These are phyloP conservation scores for Probosciger aterrimus DNA, from an alignment of 2,113 vertebrate genomes.

Conservation along the genomic window DNA sequence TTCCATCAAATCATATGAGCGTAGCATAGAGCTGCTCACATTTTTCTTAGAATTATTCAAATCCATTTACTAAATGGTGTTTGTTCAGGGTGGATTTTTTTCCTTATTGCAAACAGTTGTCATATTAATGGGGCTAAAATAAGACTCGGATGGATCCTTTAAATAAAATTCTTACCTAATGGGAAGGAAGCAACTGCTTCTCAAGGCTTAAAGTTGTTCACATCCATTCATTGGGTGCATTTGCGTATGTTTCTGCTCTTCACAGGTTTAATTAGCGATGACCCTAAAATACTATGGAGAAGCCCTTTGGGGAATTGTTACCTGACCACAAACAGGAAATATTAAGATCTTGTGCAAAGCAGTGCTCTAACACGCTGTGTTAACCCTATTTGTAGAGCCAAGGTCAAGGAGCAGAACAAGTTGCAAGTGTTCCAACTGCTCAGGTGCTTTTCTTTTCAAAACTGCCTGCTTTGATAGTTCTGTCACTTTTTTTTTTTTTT, in stretches of 20 bases:
- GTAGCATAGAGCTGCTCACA: neutral
- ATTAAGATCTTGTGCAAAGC: neutral
- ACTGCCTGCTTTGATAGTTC: neutral
- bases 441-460: neutral
- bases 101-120: neutral
- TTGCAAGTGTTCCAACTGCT: too few species aligned
- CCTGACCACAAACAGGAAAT: neutral
- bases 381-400: neutral
- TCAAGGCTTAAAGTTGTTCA: neutral
- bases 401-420: neutral
- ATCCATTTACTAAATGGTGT: neutral
- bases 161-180: neutral
- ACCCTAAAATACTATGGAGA: neutral
- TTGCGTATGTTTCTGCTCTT: neutral
- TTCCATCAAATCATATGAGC: neutral
- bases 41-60: neutral
- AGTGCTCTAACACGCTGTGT: neutral
- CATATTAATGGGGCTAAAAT: neutral
- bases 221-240: neutral
- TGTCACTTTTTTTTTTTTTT: fast-evolving
- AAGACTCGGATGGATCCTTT: neutral
- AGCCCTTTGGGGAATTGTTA: neutral
- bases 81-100: neutral
- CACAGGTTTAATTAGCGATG: neutral
- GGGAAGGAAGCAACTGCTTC: neutral